phyloP scores from a whole-genome alignment of 2,113 vertebrate species.

The Ciconia stormi region DNA sequence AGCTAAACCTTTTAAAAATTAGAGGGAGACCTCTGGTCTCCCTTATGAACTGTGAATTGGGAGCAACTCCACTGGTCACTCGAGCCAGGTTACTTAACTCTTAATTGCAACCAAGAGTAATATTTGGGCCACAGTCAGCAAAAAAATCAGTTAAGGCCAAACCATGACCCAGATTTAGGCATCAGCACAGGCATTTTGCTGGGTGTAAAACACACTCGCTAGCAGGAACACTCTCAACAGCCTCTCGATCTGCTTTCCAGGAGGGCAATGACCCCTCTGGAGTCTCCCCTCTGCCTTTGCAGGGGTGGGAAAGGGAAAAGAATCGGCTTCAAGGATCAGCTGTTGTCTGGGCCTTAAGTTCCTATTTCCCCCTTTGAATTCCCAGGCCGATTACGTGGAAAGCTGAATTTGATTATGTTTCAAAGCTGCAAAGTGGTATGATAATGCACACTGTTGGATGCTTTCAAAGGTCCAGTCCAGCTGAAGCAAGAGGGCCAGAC shows the following conservation, averaged over 20 bases:
- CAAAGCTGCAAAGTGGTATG: background rate
- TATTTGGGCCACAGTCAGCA: background rate
- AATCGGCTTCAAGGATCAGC: background rate
- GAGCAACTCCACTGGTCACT: background rate
- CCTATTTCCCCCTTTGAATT: background rate
- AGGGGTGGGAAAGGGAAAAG: background rate
- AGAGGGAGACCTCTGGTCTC: background rate
- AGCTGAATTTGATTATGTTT: background rate
- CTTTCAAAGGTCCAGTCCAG: background rate
- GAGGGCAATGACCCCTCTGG: too few species aligned
- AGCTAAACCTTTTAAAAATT: background rate
- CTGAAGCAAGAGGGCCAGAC: background rate
- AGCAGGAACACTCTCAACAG: background rate
- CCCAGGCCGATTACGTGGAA: background rate
- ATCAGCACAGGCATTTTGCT: background rate
- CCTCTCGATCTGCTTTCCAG: background rate
- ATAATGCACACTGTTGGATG: background rate
- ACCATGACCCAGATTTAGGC: background rate
- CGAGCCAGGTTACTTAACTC: background rate
- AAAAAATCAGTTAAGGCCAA: background rate
- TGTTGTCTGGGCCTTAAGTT: background rate
- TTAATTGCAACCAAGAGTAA: background rate
- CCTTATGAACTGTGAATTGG: background rate
- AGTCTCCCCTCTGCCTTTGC: background rate
- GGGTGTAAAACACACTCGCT: background rate